Evolutionary conservation across 2,888 invertebrate species (phyloP), one percentile per base, ranked within the genome.

Genomic region (Acrobasis suavella): DNA sequence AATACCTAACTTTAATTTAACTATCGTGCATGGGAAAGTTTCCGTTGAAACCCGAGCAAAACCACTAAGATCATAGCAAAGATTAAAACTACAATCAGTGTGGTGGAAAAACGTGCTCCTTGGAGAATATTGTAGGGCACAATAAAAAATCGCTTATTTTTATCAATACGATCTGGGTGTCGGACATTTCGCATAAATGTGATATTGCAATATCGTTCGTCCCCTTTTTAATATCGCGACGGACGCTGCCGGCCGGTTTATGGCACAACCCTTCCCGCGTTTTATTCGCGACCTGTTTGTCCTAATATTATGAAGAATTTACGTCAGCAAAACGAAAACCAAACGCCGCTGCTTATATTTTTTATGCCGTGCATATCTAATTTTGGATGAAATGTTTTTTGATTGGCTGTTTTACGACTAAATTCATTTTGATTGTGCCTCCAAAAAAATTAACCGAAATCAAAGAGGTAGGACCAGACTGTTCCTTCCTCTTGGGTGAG

Each of bases 181-280:
- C 80, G 90, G 91, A 91, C 91, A 91, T 91, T 91, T 91, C 91
- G 87, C 89, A 92, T 91, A 91, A 91, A 92, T 91, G 92, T 91
- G 91, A 92, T 91, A 91, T 91, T 90, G 91, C 91, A 92, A 92
- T 91, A 91, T 88, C 91, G 88, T 87, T 86, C 86, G 91, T 88
- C 91, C 91, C 91, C 87, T 91, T 91, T 92, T 92, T 92, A 92
- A 92, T 92, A 92, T 92, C 87, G 86, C 90, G 86, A 85, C 89
- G 91, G 91, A 87, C 89, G 87, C 85, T 82, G 82, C 85, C 81
- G 89, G 87, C 79, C 90, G 91, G 89, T 92, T 92, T 92, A 91
- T 90, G 87, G 85, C 91, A 81, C 88, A 91, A 91, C 91, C 91
- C 91, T 91, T 92, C 84, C 90, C 86, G 84, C 83, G 87, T 91